A percentile compares a stretch with the other conserved stretches of the same genome.
phyloP scores from a whole-genome alignment of 2,113 vertebrate species.

The Caranx melampygus region DNA sequence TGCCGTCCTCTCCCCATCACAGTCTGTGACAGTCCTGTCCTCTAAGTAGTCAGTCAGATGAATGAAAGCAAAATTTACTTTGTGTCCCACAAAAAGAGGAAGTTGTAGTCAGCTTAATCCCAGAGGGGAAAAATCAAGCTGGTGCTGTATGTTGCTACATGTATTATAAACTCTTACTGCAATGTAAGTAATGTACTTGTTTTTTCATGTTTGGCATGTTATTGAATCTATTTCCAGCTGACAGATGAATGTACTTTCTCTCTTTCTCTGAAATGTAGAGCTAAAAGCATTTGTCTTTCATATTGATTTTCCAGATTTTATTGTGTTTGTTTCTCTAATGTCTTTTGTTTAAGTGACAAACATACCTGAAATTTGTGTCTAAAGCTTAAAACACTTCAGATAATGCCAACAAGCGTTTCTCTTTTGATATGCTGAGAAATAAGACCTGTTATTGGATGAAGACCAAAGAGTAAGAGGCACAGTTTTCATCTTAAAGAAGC shows the following conservation, averaged over 20 bases:
- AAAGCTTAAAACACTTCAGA: neutral
- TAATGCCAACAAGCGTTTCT: neutral
- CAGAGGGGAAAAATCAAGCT: conserved; percentile 85
- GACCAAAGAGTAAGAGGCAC: neutral
- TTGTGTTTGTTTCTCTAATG: neutral
- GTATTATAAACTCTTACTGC: neutral
- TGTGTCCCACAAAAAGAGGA: conserved; percentile 72
- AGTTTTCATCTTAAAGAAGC: too few species aligned
- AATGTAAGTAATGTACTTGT: neutral
- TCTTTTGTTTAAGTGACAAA: neutral
- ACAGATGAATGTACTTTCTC: too few species aligned
- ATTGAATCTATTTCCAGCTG: neutral
- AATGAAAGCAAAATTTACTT: conserved; percentile 87
- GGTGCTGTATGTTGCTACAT: conserved; percentile 67
- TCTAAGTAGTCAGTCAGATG: conserved; percentile 83
- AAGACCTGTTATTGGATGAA: neutral
- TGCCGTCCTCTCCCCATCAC: conserved; percentile 86
- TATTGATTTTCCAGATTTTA: neutral
- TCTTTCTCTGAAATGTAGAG: neutral
- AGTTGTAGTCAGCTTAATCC: conserved; percentile 74
- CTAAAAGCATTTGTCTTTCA: neutral
- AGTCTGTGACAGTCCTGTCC: conserved; percentile 80
- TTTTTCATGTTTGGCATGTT: neutral
- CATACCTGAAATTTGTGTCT: neutral
- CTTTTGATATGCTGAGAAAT: conserved; percentile 2